phyloP scores from a whole-genome alignment of 1,140 invertebrate genomes.

The Papilio polyxenes region DNA sequence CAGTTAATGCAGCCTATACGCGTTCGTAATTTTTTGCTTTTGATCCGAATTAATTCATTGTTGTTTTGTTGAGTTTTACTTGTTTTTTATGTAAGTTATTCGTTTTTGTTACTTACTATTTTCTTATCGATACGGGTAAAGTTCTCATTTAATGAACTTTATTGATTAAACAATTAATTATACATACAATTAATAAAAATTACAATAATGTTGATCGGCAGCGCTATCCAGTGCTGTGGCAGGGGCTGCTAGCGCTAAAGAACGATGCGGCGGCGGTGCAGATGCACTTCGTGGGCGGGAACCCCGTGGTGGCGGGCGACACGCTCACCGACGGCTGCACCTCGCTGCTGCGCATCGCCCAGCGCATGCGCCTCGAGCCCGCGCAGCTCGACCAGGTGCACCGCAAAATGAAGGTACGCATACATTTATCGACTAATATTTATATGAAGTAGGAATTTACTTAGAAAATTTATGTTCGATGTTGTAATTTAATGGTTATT shows the following conservation, averaged over 20 bases:
- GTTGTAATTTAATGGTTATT: not conserved
- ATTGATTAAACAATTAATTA: no score
- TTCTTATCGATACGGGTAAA: no score
- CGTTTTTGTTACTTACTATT: no score
- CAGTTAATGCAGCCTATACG: no score
- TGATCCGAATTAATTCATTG: no score
- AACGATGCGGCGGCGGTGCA: conserved; percentile 98
- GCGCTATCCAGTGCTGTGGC: conserved; percentile 97
- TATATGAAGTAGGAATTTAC: no score
- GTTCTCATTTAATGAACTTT: no score
- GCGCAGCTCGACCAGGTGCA: conserved; percentile 96
- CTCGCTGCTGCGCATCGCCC: conserved; percentile 93
- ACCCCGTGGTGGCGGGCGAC: conserved; percentile 90
- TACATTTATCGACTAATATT: not conserved
- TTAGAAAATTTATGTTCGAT: not conserved
- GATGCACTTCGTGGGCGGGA: conserved; percentile 98
- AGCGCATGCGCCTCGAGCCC: conserved; percentile 97
- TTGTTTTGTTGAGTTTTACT: no score
- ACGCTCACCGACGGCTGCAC: conserved; percentile 91
- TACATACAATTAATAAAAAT: not conserved
- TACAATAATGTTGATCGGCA: conserved; percentile 66
- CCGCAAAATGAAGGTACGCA: conserved; percentile 94
- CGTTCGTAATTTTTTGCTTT: no score
- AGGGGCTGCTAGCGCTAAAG: conserved; percentile 95
- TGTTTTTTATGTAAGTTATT: no score